Conservation (phyloP, 2,888 invertebrate genomes). For the Andrena camellia region DNA sequence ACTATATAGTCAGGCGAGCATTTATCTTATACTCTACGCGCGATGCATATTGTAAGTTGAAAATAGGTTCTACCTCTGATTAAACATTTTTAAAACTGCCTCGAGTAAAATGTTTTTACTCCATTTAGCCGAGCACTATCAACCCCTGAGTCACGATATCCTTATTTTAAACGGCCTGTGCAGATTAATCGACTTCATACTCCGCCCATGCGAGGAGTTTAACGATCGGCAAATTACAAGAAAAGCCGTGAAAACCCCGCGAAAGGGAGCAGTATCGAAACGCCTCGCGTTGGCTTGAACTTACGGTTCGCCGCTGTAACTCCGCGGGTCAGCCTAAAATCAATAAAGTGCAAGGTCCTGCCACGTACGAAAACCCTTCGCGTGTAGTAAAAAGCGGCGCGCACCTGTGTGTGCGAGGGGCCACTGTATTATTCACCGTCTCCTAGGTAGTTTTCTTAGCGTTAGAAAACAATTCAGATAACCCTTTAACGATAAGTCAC, state of each 20-base stretch:
- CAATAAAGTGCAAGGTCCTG: conserved; percentile 76
- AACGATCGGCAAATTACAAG: not conserved
- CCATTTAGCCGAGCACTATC: not conserved
- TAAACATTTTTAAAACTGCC: not conserved
- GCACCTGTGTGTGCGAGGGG: conserved; percentile 18
- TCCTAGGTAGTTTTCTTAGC: not conserved
- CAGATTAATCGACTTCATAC: conserved; percentile 4
- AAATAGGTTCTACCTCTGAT: no score
- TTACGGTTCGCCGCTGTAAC: conserved; percentile 62
- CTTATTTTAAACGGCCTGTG: not conserved
- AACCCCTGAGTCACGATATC: not conserved
- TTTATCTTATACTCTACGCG: no score
- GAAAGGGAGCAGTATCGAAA: conserved; percentile 30
- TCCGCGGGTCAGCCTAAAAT: conserved; percentile 76
- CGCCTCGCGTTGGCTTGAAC: conserved; percentile 42
- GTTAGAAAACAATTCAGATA: not conserved
- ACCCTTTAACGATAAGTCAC: not conserved
- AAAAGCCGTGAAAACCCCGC: not conserved
- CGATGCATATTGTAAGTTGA: no score
- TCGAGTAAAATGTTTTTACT: not conserved
- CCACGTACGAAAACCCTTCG: conserved; percentile 61
- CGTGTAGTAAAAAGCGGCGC: conserved; percentile 26
- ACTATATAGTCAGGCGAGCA: no score
- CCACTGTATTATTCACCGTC: conserved; percentile 39
- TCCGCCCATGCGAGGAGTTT: conserved; percentile 16